Base-by-base conservation (phyloP, 2,888 invertebrate genomes). In the Mythimna impura region DNA sequence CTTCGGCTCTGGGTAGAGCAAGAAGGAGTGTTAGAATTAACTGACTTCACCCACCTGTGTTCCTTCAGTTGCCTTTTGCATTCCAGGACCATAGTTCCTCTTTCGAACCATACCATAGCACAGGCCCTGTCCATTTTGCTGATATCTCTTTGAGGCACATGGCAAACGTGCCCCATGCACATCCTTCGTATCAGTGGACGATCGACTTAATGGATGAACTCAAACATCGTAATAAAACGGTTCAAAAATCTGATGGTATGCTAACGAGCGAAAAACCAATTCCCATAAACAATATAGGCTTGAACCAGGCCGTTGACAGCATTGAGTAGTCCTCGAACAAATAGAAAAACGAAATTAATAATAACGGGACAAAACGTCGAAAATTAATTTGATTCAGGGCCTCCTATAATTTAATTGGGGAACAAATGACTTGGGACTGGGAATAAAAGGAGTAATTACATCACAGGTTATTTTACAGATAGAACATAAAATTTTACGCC, bases 261-360 rank as follows among this genome's bases (percentile, higher is more conserved):
- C 40, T 66, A 67, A 82, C 34, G 17, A 82, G 40, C 17, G 36
- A 63, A 67, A 78, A 66, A 52, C 61, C 82, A 78, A 82, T 79
- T 64, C 36, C 34, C 43, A 47, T 55, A 66, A 83, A 80, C 83
- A 79, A 82, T 66, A 67, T 52, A 34, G 12, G 36, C 57, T 69
- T 34, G 50, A 43, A 62, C 40, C 52, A 54, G 25, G 52, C 65
- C 6, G 65, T 55, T 81, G 81, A 83, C 70, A 60, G 58, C 63
- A 60, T 68, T 62, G 67, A 80, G 70, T 66, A 50, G 54, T 66
- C 36, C 73, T 70, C 20, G 12, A 65, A 58, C 20, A 67, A 80
- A 70, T 74, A 70, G 64, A 80, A 80, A 80, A 83, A 80, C 25
- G 61, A 73, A 80, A 80, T 80, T 74, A 64, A 68, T 66, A 80